These are phyloP conservation scores for Troides aeacus DNA, from an alignment of 2,888 invertebrate genomes.

Conservation along the genomic window DNA sequence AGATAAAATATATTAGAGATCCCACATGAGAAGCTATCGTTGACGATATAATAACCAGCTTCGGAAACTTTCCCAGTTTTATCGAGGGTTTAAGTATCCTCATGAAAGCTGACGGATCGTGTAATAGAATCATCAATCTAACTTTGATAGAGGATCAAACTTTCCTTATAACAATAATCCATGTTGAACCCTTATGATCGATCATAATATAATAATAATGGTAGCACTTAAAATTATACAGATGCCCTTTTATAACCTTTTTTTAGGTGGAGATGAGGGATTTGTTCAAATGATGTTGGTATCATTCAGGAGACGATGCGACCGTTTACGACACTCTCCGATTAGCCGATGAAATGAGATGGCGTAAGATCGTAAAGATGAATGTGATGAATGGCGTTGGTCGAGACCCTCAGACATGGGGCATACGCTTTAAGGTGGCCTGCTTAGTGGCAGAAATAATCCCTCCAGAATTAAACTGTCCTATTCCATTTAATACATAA, in stretches of 20 bases:
- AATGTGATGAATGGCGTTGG: too few relatives aligned
- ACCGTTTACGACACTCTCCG: too few relatives aligned
- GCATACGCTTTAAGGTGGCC: too few relatives aligned
- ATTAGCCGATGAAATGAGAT: too few relatives aligned
- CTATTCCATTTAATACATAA: too few relatives aligned
- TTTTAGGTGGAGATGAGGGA: neutral
- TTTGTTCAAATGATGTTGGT: neutral
- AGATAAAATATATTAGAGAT: neutral
- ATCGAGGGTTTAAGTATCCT: neutral
- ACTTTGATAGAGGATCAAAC: neutral
- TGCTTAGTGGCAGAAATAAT: too few relatives aligned
- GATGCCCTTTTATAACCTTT: neutral
- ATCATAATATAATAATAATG: neutral
- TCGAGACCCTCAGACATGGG: too few relatives aligned
- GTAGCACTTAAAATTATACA: neutral
- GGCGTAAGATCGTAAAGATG: too few relatives aligned
- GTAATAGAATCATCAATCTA: conserved; percentile 11
- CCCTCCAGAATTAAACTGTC: too few relatives aligned
- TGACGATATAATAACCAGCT: neutral
- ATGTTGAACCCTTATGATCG: neutral
- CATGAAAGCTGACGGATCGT: neutral
- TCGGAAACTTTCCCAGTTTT: neutral
- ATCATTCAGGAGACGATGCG: too few relatives aligned
- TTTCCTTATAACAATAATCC: neutral
- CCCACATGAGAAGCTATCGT: neutral